Percentiles rank a stretch among this genome's conserved stretches.
Evolutionary conservation across 2,888 invertebrate genomes (phyloP).

Genomic region (Serripes groenlandicus): DNA sequence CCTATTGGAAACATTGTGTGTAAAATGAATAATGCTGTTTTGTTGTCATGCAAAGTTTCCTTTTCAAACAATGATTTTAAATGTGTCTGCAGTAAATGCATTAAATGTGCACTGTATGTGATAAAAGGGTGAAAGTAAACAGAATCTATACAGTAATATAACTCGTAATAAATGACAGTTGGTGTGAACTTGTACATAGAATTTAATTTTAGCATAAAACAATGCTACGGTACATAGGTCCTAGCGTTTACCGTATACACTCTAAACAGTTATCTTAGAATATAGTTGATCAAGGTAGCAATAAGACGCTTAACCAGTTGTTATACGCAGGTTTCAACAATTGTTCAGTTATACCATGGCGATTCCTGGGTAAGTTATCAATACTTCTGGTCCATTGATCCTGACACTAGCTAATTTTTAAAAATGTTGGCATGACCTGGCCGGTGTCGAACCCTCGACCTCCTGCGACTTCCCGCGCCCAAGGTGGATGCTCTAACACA

Average conservation of each 20-base stretch:
- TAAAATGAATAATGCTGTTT: not conserved
- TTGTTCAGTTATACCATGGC: too few relatives aligned
- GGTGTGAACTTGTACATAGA: not conserved
- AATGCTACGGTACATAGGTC: not conserved
- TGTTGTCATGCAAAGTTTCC: not conserved
- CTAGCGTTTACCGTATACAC: not conserved
- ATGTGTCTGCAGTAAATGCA: not conserved
- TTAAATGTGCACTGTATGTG: not conserved
- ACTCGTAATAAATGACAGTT: not conserved
- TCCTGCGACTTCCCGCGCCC: too few relatives aligned
- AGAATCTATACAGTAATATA: not conserved
- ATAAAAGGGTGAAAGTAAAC: not conserved
- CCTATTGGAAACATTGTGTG: not conserved
- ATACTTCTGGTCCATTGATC: too few relatives aligned
- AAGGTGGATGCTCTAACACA: too few relatives aligned
- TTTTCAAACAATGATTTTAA: not conserved
- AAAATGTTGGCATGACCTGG: too few relatives aligned
- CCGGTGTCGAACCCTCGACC: too few relatives aligned
- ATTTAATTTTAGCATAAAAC: not conserved
- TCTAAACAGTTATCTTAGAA: too few relatives aligned
- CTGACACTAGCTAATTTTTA: too few relatives aligned
- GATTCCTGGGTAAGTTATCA: too few relatives aligned
- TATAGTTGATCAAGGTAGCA: too few relatives aligned
- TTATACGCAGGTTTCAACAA: too few relatives aligned
- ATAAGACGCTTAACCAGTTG: too few relatives aligned